Base-by-base conservation (phyloP, 1,140 invertebrate species). In the Pentalonia nigronervosa region DNA sequence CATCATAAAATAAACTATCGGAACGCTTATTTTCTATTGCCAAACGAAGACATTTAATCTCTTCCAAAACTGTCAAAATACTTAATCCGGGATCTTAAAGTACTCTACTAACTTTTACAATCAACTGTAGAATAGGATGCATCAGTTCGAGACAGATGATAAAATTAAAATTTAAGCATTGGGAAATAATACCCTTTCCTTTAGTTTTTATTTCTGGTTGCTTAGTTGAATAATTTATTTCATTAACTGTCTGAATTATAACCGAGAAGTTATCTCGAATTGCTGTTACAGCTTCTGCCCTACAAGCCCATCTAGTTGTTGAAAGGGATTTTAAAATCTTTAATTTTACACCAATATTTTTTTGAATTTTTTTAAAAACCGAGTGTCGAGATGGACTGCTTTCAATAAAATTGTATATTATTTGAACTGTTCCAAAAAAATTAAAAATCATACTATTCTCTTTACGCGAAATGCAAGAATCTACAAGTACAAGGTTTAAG, bases 321-420 rank as follows among this genome's bases (percentile, higher is more conserved):
- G 93, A 94, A 41, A 94, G 50, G 23, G 94, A 94, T 94, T 94
- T 94, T 48, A 94, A 90, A 50, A 30, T 94, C 67, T 93, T 94
- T 60, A 94, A 81, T 93, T 94, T 81, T 83, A 41, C 36, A 83
- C 81, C 81, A 83, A 83, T 20, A 83, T 36, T 83, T 83, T 83
- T 41, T 83, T 83, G 81, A 83, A 81, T 81, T 34, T 81, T 17
- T 81, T 81, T 11, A 81, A 81, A 81, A 81, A 48, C 11, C 76
- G n/a, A n/a, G 34, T 81, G 76, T 81, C 76, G 9, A 81, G 76
- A 36, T 81, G 76, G 76, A 81, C 76, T 81, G 76, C 76, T 11
- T 81, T 81, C 9, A 81, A 34, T 81, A 81, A 81, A 81, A 81
- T 34, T 81, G 11, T 81, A 81, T 81, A 81, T 81, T 81, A 48